Evolutionary conservation across 2,113 vertebrate species (phyloP).

Genomic region (Numenius arquata): DNA sequence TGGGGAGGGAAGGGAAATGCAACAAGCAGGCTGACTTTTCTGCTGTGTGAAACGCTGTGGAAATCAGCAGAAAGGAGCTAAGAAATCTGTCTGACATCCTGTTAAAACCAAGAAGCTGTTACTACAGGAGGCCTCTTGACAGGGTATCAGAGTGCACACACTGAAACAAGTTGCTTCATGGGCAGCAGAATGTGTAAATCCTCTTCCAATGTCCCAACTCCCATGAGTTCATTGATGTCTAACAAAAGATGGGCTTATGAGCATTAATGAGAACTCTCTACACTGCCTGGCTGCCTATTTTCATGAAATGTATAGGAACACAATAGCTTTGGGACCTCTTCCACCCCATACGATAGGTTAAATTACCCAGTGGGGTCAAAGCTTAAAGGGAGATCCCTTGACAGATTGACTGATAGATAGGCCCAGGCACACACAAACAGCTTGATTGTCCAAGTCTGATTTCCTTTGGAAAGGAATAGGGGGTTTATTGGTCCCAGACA

Average conservation of each 20-base stretch:
- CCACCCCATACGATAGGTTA: background rate
- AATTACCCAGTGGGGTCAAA: constrained; percentile 45
- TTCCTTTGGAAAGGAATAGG: background rate
- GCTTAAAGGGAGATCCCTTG: constrained; percentile 17
- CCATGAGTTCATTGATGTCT: constrained; percentile 38
- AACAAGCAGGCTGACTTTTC: constrained; percentile 30
- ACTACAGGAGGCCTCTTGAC: constrained; percentile 55
- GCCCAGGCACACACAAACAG: background rate
- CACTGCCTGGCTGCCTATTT: constrained; percentile 34
- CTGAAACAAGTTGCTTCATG: constrained; percentile 57
- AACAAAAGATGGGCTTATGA: constrained; percentile 45
- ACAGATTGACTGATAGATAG: constrained; percentile 39
- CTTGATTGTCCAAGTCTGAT: background rate
- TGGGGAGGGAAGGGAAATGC: constrained; percentile 3
- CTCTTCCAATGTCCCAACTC: constrained; percentile 16
- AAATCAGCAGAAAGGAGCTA: constrained; percentile 46
- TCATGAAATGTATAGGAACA: constrained; percentile 17
- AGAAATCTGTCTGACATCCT: constrained; percentile 43
- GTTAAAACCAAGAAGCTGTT: constrained; percentile 52
- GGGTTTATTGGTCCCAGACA: background rate
- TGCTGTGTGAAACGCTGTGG: constrained; percentile 4
- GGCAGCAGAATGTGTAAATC: constrained; percentile 21
- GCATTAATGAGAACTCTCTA: constrained; percentile 45
- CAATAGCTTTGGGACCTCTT: constrained; percentile 25
- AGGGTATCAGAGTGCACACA: constrained; percentile 31